Evolutionary conservation across 2,888 invertebrate genomes (phyloP).

Genomic region (Macaria notata): DNA sequence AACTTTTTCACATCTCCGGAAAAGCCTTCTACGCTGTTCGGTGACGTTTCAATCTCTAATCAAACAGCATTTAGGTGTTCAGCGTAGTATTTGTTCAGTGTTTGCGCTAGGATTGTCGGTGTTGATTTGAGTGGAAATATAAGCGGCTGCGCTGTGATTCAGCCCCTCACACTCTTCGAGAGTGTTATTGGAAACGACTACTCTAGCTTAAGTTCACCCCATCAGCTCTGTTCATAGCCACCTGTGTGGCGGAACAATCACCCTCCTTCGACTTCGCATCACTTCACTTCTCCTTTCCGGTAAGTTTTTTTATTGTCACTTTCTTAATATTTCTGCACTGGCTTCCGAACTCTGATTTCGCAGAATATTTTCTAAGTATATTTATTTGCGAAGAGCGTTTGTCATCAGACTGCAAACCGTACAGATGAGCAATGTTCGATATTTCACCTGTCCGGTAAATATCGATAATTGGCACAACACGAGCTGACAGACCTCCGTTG

Average conservation of each 20-base stretch:
- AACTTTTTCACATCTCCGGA: slow-evolving; percentile 13
- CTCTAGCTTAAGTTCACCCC: slow-evolving; percentile 63
- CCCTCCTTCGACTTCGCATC: slow-evolving; percentile 44
- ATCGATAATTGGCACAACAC: slow-evolving; percentile 48
- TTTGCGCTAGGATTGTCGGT: slow-evolving; percentile 65
- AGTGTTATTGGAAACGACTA: slow-evolving; percentile 61
- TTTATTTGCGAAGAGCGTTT: too few relatives aligned
- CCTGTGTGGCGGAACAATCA: slow-evolving; percentile 70
- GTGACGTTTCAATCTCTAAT: slow-evolving; percentile 56
- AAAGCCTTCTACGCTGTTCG: slow-evolving; percentile 23
- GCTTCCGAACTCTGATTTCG: too few relatives aligned
- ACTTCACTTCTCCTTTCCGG: slow-evolving; percentile 54
- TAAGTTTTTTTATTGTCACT: slow-evolving; percentile 45
- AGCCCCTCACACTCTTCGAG: slow-evolving; percentile 64
- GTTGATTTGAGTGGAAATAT: slow-evolving; percentile 63
- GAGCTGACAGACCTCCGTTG: slow-evolving; percentile 35
- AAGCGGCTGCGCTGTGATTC: slow-evolving; percentile 41
- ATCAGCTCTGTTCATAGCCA: slow-evolving; percentile 72
- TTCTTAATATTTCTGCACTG: too few relatives aligned
- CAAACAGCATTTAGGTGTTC: slow-evolving; percentile 71
- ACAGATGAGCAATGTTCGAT: too few relatives aligned
- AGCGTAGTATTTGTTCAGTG: slow-evolving; percentile 70
- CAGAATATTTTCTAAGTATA: too few relatives aligned
- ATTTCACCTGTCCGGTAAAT: slow-evolving; percentile 43
- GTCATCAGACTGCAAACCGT: too few relatives aligned